These are phyloP conservation scores for Campaea margaritaria DNA, from an alignment of 2,888 invertebrate genomes.

Conservation along the genomic window DNA sequence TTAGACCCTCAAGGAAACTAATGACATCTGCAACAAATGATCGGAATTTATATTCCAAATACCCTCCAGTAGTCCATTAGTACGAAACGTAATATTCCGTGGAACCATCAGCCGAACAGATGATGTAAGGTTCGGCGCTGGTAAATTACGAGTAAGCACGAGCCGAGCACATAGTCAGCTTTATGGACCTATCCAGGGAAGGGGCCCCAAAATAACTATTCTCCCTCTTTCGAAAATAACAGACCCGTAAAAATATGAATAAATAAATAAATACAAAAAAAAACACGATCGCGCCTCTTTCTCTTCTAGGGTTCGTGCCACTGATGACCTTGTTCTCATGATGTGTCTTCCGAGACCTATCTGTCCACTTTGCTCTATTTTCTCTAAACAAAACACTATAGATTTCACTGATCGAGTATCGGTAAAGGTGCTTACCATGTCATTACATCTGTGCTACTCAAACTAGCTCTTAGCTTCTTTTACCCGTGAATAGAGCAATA, in stretches of 20 bases:
- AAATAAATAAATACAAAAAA: too few species aligned
- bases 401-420: too few species aligned
- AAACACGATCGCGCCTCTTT: too few species aligned
- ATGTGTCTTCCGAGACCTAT: too few species aligned
- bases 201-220: background rate
- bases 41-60: constrained; percentile 19
- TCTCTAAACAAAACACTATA: too few species aligned
- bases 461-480: too few species aligned
- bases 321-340: too few species aligned
- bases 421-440: too few species aligned
- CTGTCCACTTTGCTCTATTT: too few species aligned
- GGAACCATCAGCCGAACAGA: constrained; percentile 34
- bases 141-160: constrained; percentile 32
- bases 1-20: constrained; percentile 2
- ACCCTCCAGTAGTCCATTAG: constrained; percentile 13
- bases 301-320: too few species aligned
- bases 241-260: background rate
- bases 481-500: too few species aligned
- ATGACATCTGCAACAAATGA: constrained; percentile 18
- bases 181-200: constrained; percentile 10
- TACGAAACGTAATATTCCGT: constrained; percentile 21
- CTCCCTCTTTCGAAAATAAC: background rate
- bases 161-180: constrained; percentile 10
- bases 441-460: too few species aligned
- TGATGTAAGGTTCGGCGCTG: constrained; percentile 36